Evolutionary conservation across 2,888 invertebrate species (phyloP), one percentile per base, ranked within the genome.

Genomic region (Hemistola chrysoprasaria): DNA sequence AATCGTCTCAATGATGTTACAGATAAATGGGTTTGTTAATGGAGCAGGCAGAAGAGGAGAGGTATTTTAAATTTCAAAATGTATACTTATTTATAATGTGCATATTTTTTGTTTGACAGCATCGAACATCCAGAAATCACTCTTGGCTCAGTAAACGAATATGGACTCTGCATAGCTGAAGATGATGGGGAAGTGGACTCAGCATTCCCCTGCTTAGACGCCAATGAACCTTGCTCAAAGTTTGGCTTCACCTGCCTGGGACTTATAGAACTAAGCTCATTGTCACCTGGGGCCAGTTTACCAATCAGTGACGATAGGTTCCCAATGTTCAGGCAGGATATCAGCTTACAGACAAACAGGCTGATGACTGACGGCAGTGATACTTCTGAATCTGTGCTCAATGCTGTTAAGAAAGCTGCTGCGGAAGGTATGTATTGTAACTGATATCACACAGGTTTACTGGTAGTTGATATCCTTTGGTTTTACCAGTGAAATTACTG

Each of bases 161-260:
- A 97, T 74, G 96, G 96, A 26, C 90, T 98, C 38, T 97, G 95
- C 71, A 97, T 98, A 75, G 97, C 97, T 11, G 98, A 98, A 82
- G 98, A 98, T 66, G 97, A 98, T 71, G 98, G 98, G 1, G 98
- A 98, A 83, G 95, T 97, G 1, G 97, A 97, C 78, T 92, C 92
- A 81, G 98, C 97, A 61, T 98, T 99, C 72, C 98, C 98, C 0
- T 95, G 95, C 57, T 88, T 99, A 6, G 97, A 98, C 71, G 91
- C 94, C 7, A 92, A 92, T 46, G 98, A 98, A 79, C 94, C 94
- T 1, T 95, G 98, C 56, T 94, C 95, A 0, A 98, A 98, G 79
- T 98, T 98, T 78, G 97, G 97, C 16, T 98, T 98, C 74, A 92
- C 92, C 6, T 95, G 95, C 59, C 90, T 98, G 7, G 98, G 98